Base-by-base conservation (phyloP, 2,113 vertebrate genomes). In the Vidua chalybeata region DNA sequence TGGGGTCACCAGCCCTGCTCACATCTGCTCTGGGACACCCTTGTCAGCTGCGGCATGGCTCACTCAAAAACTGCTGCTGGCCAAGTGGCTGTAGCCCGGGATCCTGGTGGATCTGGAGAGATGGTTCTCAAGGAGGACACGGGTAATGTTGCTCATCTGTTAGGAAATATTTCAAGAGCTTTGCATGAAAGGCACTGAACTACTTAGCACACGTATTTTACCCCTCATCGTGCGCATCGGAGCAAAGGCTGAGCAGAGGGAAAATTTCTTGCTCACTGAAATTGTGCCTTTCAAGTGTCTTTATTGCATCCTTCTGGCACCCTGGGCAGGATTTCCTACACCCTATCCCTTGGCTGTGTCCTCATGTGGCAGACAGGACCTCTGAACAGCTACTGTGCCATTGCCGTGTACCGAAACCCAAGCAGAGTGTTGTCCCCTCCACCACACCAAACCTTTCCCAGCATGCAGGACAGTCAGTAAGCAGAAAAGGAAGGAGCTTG, bases 71-170 rank as follows among this genome's bases (percentile, higher is more conserved):
- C 41, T 56, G 59, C 84, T 69, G 49, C 77, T 77, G 59, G 84
- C 83, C 84, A 95, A 80, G 52, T 2, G 73, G 74, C 73, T 74
- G 74, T 16, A 84, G 91, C 64, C 52, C 35, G 64, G 61, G 81
- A 84, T 93, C 39, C 83, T 90, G 78, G 75, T 30, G 4, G 58
- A 81, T 84, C 68, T 84, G 63, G 52, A 66, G 39, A 66, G 66
- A 78, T 54, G 76, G 77, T 33, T 87, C 84, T 84, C 37, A 9
- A 91, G 61, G 4, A 92, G 18, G 48, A 87, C 64, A 58, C 0
- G 84, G 89, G 56, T 89, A 92, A 41, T 71, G 69, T 87, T 91
- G 94, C 76, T 95, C 93, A 94, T 90, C 61, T 58, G 11, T 27
- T 69, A 76, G 93, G 91, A 96, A 94, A 46, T 3, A 3, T 73